Evolutionary conservation across 2,797 vertebrate species (phyloP).

Genomic region (Gambusia yucatana): DNA sequence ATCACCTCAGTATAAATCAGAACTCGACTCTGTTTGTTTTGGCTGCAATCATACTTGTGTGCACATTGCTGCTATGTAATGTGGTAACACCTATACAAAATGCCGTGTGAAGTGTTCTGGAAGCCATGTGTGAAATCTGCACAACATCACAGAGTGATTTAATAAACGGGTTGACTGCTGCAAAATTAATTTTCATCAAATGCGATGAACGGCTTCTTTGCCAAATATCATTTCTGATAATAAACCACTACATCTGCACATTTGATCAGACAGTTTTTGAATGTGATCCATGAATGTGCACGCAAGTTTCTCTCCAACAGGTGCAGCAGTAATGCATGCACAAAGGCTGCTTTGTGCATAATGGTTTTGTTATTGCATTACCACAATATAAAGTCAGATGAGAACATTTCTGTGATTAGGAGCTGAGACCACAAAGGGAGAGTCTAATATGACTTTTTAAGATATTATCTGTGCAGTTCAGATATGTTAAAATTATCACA

Average conservation of each 20-base stretch:
- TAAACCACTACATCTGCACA: constrained; percentile 63
- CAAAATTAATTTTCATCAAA: constrained; percentile 70
- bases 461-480: constrained; percentile 16
- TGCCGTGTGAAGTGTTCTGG: constrained; percentile 61
- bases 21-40: constrained; percentile 58
- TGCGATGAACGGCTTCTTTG: constrained; percentile 58
- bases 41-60: constrained; percentile 30
- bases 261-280: constrained; percentile 60
- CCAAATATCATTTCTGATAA: constrained; percentile 71
- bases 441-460: constrained; percentile 35
- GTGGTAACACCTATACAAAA: constrained; percentile 68
- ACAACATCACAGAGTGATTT: constrained; percentile 46
- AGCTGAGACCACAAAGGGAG: constrained; percentile 28
- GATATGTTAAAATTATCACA: constrained; percentile 30
- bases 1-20: constrained; percentile 67
- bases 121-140: constrained; percentile 70
- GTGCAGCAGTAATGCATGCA: constrained; percentile 45
- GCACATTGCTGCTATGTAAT: constrained; percentile 64
- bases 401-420: constrained; percentile 35
- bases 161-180: constrained; percentile 60
- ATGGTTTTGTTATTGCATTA: constrained; percentile 59
- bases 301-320: constrained; percentile 50
- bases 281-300: constrained; percentile 60
- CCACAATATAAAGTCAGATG: constrained; percentile 50
- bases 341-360: constrained; percentile 33